Conservation (phyloP, 2,888 invertebrate species). For the Micoletzkya japonica region DNA sequence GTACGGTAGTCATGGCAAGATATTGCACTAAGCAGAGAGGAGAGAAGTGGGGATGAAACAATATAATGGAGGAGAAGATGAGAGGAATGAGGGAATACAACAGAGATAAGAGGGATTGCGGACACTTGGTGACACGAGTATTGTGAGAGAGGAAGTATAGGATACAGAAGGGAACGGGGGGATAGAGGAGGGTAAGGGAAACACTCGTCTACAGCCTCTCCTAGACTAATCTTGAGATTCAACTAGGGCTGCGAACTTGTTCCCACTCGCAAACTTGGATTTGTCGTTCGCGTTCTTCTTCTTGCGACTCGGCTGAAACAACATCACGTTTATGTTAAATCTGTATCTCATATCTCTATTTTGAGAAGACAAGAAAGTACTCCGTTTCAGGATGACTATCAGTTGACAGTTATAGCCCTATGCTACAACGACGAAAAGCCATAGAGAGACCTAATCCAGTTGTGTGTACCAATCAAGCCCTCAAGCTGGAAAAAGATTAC, state of each 20-base stretch:
- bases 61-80: neutral
- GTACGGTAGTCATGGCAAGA: too few relatives aligned
- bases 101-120: too few relatives aligned
- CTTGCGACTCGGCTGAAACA: slow-evolving; percentile 6
- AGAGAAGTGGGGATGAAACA: neutral
- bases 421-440: too few relatives aligned
- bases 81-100: neutral
- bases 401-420: too few relatives aligned
- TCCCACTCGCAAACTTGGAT: slow-evolving; percentile 8
- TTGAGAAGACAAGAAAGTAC: neutral
- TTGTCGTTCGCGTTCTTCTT: slow-evolving; percentile 9
- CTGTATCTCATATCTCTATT: neutral
- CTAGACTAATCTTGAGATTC: too few relatives aligned
- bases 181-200: neutral
- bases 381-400: too few relatives aligned
- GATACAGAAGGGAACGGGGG: neutral
- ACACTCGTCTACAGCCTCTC: too few relatives aligned
- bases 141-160: neutral
- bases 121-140: too few relatives aligned
- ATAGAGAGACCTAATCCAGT: too few relatives aligned
- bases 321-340: neutral
- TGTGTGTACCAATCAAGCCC: too few relatives aligned
- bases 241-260: slow-evolving; percentile 16
- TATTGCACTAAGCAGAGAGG: too few relatives aligned
- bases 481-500: too few relatives aligned